Conservation (phyloP, 2,888 invertebrate genomes). For the Parnassius glacialis region DNA sequence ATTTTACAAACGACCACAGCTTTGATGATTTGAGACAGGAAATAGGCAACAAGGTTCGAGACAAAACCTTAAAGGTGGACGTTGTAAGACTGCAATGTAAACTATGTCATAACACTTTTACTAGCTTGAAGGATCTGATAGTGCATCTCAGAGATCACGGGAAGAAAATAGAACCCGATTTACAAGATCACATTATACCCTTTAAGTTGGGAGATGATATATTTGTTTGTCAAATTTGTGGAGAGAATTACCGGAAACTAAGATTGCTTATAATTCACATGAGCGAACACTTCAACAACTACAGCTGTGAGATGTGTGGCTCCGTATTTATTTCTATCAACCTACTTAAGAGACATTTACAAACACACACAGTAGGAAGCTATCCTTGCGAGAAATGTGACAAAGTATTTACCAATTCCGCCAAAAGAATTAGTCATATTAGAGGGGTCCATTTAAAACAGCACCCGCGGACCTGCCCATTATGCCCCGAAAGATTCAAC, state of each 20-base stretch:
- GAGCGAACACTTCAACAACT: slow-evolving; percentile 67
- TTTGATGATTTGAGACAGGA: slow-evolving; percentile 46
- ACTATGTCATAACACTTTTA: slow-evolving; percentile 45
- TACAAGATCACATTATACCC: slow-evolving; percentile 61
- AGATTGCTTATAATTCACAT: slow-evolving; percentile 62
- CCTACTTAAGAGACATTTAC: slow-evolving; percentile 52
- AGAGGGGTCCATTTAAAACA: slow-evolving; percentile 60
- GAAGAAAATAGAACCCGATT: slow-evolving; percentile 44
- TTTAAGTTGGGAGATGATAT: slow-evolving; percentile 52
- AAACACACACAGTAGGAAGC: slow-evolving; percentile 54
- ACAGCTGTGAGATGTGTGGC: slow-evolving; percentile 65
- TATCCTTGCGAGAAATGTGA: slow-evolving; percentile 63
- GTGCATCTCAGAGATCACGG: slow-evolving; percentile 54
- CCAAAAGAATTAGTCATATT: slow-evolving; percentile 54
- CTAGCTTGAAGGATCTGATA: slow-evolving; percentile 47
- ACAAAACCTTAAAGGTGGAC: slow-evolving; percentile 60
- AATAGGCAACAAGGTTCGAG: slow-evolving; percentile 47
- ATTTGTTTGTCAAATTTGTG: slow-evolving; percentile 61
- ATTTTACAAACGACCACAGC: slow-evolving; percentile 45
- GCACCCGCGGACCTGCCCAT: slow-evolving; percentile 53
- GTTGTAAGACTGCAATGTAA: slow-evolving; percentile 54
- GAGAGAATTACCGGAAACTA: slow-evolving; percentile 51
- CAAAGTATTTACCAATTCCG: slow-evolving; percentile 57
- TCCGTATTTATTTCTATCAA: slow-evolving; percentile 53
- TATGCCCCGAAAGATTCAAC: slow-evolving; percentile 62